Conservation (phyloP, 1,140 invertebrate genomes). For the Pseudomyrmex flavicornis region DNA sequence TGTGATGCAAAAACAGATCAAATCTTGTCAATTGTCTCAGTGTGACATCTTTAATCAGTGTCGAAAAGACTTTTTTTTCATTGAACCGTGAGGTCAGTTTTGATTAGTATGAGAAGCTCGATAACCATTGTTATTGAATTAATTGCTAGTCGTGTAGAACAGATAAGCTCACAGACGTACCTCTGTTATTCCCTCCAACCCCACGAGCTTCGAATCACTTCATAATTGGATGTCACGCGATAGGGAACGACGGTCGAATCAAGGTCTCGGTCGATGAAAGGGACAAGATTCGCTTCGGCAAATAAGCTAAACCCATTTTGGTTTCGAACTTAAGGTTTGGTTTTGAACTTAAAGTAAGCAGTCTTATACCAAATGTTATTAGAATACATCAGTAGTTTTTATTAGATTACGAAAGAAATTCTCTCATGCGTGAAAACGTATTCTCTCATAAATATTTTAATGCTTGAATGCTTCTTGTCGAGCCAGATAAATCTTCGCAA, state of each 20-base stretch:
- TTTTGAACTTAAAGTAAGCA: background rate
- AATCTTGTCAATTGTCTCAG: background rate
- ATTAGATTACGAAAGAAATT: background rate
- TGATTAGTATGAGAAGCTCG: conserved; percentile 68
- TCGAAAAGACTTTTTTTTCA: conserved; percentile 28
- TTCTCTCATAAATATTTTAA: background rate
- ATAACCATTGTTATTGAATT: conserved; percentile 72
- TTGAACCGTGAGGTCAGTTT: conserved; percentile 58
- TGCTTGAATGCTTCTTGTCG: background rate
- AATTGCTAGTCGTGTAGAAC: conserved; percentile 63
- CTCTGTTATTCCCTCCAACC: background rate
- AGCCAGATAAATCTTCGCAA: background rate
- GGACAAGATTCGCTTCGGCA: conserved; percentile 50
- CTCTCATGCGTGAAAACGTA: background rate
- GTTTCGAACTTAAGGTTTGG: no score
- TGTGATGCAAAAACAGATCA: background rate
- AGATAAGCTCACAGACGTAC: conserved; percentile 61
- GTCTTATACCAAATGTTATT: background rate
- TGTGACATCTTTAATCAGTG: background rate
- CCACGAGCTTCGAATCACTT: conserved; percentile 65
- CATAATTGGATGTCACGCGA: conserved; percentile 70
- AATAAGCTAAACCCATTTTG: conserved; percentile 41
- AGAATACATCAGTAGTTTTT: background rate
- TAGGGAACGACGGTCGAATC: conserved; percentile 61
- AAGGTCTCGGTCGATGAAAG: conserved; percentile 65